Percentiles rank a stretch among this genome's conserved stretches.
phyloP scores from a whole-genome alignment of 1,140 invertebrate genomes.

The Bombus waltoni region DNA sequence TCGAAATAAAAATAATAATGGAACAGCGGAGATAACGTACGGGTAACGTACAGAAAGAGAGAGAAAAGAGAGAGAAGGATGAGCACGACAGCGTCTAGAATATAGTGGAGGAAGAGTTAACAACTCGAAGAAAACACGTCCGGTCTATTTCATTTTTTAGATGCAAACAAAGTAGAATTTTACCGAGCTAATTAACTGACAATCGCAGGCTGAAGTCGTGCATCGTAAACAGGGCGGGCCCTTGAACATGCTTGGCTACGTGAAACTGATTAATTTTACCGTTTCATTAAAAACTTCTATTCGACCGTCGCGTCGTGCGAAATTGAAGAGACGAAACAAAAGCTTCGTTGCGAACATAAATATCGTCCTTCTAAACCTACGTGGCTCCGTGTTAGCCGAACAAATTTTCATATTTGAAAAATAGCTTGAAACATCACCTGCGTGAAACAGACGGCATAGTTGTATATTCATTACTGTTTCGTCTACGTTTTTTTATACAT shows the following conservation, averaged over 20 bases:
- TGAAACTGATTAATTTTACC: background rate
- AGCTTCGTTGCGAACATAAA: background rate
- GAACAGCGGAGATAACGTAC: no score
- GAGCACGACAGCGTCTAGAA: no score
- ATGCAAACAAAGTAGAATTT: background rate
- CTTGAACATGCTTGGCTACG: background rate
- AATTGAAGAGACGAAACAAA: background rate
- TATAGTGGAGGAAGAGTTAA: background rate
- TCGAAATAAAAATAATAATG: slow-evolving; percentile 22
- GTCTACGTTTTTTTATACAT: background rate
- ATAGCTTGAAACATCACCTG: background rate
- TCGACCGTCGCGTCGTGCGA: no score
- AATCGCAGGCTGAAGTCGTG: background rate
- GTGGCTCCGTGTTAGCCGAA: background rate
- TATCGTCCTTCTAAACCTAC: background rate
- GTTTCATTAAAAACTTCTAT: background rate
- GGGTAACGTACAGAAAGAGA: background rate
- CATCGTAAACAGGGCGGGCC: background rate
- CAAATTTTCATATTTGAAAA: background rate
- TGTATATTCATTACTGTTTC: background rate
- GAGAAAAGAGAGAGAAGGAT: background rate
- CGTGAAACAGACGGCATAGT: background rate
- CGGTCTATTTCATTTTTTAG: background rate
- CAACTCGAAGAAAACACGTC: background rate
- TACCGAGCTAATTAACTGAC: slow-evolving; percentile 7